Evolutionary conservation across 2,797 vertebrate genomes (phyloP).

Genomic region (Botia kubotai): DNA sequence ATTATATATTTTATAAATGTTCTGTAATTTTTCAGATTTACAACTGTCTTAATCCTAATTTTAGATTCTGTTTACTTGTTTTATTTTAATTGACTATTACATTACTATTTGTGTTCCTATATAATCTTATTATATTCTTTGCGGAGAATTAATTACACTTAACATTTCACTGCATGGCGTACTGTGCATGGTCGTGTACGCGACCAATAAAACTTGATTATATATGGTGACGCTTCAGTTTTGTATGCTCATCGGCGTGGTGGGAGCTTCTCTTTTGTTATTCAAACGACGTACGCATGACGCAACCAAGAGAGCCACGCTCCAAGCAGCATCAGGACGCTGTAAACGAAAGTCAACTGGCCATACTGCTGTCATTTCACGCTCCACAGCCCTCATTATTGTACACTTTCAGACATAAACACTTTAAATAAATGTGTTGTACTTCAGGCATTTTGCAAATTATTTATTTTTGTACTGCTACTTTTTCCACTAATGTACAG

Average conservation of each 20-base stretch:
- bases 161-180: no score
- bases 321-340: slow-evolving; percentile 51
- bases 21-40: no score
- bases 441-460: neutral
- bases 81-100: no score
- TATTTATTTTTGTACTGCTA: neutral
- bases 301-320: slow-evolving; percentile 50
- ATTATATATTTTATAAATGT: no score
- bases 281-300: slow-evolving; percentile 21
- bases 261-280: slow-evolving; percentile 14
- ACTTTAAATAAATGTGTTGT: neutral
- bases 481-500: neutral
- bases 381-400: neutral
- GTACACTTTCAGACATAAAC: neutral
- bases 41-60: no score
- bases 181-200: no score
- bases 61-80: no score
- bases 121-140: no score
- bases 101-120: no score
- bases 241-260: neutral
- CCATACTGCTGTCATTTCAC: neutral
- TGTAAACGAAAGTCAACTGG: neutral
- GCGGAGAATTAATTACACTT: no score
- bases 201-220: no score
- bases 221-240: neutral